phyloP scores from a whole-genome alignment of 2,888 invertebrate genomes.

The Timema cristinae region DNA sequence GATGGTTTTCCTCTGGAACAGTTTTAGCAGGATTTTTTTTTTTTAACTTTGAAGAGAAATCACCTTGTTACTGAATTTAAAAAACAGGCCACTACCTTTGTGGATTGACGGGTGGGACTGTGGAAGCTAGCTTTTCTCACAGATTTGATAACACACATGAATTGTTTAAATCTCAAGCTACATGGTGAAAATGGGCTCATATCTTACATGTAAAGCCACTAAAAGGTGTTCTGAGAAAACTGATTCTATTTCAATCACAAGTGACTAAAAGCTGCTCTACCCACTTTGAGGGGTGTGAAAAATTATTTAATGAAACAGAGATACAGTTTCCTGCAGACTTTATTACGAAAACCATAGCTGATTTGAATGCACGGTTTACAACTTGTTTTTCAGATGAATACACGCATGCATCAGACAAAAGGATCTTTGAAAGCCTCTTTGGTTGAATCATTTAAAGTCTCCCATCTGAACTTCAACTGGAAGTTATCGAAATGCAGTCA shows the following conservation, averaged over 20 bases:
- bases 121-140: slow-evolving; percentile 3
- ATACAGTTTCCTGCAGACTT: too few species aligned
- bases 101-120: background rate
- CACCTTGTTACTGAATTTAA: background rate
- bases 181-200: background rate
- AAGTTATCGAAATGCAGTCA: background rate
- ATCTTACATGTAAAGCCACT: background rate
- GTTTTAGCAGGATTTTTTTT: background rate
- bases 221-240: background rate
- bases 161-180: slow-evolving; percentile 10
- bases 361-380: too few species aligned
- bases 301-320: background rate
- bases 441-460: background rate
- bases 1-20: slow-evolving; percentile 4
- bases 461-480: slow-evolving; percentile 9
- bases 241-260: slow-evolving; percentile 1
- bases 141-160: background rate
- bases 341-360: too few species aligned
- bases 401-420: too few species aligned
- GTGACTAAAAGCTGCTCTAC: background rate
- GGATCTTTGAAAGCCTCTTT: too few species aligned
- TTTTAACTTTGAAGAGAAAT: background rate
- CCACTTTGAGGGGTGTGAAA: background rate
- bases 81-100: background rate
- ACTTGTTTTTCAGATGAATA: too few species aligned